Evolutionary conservation across 2,888 invertebrate species (phyloP).

Genomic region (Pycnomerus fuliginosus): DNA sequence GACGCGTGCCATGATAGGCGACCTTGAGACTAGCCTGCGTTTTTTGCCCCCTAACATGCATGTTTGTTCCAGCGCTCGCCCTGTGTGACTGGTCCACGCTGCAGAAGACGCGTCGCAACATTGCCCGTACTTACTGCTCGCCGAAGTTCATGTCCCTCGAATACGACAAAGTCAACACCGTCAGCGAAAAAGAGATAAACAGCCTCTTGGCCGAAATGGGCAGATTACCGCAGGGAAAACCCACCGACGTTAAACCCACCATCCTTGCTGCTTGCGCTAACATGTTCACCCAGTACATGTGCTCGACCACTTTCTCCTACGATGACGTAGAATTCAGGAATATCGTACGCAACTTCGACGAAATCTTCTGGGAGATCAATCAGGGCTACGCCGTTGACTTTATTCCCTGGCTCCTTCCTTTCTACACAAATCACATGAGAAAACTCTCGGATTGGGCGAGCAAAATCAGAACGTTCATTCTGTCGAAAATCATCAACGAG

Average conservation of each 20-base stretch:
- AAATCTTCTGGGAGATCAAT: constrained; percentile 90
- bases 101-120: constrained; percentile 74
- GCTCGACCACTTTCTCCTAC: constrained; percentile 73
- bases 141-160: constrained; percentile 73
- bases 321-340: constrained; percentile 67
- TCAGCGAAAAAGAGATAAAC: constrained; percentile 65
- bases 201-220: constrained; percentile 62
- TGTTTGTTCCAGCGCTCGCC: constrained; percentile 70
- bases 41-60: constrained; percentile 36
- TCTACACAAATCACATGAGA: constrained; percentile 68
- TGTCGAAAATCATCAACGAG: constrained; percentile 67
- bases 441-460: constrained; percentile 69
- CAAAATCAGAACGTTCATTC: constrained; percentile 71
- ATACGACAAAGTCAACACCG: constrained; percentile 70
- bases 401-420: constrained; percentile 76
- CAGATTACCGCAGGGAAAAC: constrained; percentile 50
- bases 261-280: constrained; percentile 76
- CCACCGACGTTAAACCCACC: constrained; percentile 67
- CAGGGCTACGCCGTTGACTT: constrained; percentile 87
- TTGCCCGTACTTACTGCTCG: constrained; percentile 78
- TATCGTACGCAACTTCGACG: constrained; percentile 72
- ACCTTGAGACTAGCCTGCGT: constrained; percentile 42
- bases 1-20: constrained; percentile 38
- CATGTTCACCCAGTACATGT: constrained; percentile 86
- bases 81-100: constrained; percentile 86